phyloP scores from a whole-genome alignment of 2,797 vertebrate species.

The Tympanoctomys barrerae region DNA sequence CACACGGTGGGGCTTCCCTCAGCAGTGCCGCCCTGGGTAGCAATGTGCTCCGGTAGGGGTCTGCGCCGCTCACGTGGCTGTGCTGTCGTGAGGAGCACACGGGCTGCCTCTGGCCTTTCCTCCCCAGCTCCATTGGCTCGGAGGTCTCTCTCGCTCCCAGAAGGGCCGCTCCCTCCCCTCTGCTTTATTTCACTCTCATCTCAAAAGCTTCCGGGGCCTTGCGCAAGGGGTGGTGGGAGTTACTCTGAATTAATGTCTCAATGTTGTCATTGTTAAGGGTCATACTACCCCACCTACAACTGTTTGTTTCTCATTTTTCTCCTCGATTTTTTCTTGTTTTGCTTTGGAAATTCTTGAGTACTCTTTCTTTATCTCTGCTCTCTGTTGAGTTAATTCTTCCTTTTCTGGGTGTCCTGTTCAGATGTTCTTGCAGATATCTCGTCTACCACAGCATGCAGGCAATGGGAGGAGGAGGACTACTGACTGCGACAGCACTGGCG shows the following conservation, averaged over 20 bases:
- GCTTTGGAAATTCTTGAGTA: neutral
- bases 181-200: neutral
- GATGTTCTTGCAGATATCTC: neutral
- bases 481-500: neutral
- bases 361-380: neutral
- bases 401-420: neutral
- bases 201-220: neutral
- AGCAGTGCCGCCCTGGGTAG: too few species aligned
- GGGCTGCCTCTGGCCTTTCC: neutral
- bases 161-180: neutral
- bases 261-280: neutral
- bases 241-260: neutral
- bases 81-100: too few species aligned
- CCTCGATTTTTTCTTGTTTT: neutral
- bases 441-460: neutral
- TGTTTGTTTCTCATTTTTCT: conserved; percentile 9
- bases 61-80: too few species aligned
- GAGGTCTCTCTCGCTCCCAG: neutral
- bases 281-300: neutral
- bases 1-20: too few species aligned
- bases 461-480: neutral
- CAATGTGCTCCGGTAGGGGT: too few species aligned
- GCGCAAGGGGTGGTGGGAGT: too few species aligned
- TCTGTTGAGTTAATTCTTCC: neutral
- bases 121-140: neutral